Evolutionary conservation across 2,113 vertebrate genomes (phyloP).

Genomic region (Anolis sagrei): DNA sequence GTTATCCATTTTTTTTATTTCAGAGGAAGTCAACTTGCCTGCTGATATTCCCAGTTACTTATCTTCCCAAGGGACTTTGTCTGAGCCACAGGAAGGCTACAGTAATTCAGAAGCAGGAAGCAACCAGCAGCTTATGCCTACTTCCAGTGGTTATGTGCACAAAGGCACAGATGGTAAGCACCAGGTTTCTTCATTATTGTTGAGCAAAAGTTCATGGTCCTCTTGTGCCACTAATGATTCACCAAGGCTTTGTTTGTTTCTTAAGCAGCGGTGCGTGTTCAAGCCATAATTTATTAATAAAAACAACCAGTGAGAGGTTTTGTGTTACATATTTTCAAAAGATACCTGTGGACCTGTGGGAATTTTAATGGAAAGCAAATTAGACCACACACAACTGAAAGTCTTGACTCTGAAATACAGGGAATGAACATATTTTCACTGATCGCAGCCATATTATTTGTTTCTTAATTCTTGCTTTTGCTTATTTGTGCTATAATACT

Average conservation of each 20-base stretch:
- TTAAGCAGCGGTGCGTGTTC: not conserved
- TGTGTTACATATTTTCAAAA: not conserved
- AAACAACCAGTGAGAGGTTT: too few relatives aligned
- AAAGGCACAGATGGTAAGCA: conserved; percentile 87
- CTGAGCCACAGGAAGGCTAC: conserved; percentile 96
- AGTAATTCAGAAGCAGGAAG: conserved; percentile 95
- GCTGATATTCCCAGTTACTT: conserved; percentile 97
- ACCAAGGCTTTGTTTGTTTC: not conserved
- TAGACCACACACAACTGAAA: not conserved
- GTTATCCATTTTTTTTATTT: conserved; percentile 49
- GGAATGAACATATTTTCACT: not conserved
- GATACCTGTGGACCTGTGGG: not conserved
- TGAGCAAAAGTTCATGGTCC: not conserved
- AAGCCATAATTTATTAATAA: not conserved
- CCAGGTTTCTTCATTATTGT: not conserved
- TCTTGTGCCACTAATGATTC: not conserved
- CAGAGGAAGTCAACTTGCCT: conserved; percentile 95
- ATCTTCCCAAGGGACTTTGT: conserved; percentile 95
- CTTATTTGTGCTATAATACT: not conserved
- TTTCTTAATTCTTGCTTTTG: not conserved
- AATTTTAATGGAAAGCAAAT: not conserved
- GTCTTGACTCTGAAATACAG: too few relatives aligned
- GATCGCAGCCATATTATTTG: not conserved
- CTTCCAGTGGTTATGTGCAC: conserved; percentile 84
- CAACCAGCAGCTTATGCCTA: conserved; percentile 97